Conservation (phyloP, 1,140 invertebrate species). For the Musca domestica region DNA sequence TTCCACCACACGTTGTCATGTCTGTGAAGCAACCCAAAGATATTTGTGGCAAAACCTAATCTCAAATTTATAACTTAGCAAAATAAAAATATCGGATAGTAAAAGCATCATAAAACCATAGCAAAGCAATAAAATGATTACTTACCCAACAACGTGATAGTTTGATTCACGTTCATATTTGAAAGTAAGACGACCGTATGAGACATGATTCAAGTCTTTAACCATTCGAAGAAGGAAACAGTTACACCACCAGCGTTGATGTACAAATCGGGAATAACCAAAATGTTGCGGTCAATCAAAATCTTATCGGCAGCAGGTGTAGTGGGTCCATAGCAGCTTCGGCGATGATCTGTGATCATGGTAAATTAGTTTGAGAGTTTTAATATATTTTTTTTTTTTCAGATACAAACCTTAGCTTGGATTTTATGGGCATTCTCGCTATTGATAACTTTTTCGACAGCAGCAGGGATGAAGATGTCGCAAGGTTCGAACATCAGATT, state of each 20-base stretch:
- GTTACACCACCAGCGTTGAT: constrained; percentile 99
- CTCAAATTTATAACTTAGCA: too few relatives aligned
- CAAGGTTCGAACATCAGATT: constrained; percentile 91
- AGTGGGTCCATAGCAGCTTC: constrained; percentile 98
- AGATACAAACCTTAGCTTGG: constrained; percentile 78
- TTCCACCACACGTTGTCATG: too few relatives aligned
- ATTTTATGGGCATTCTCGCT: constrained; percentile 90
- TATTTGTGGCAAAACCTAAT: too few relatives aligned
- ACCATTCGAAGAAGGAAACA: constrained; percentile 99
- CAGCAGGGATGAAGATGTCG: constrained; percentile 97
- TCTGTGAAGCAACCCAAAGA: too few relatives aligned
- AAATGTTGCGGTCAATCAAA: constrained; percentile 88
- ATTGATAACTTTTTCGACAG: constrained; percentile 94
- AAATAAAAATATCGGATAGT: too few relatives aligned
- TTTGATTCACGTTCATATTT: constrained; percentile 99
- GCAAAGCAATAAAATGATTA: constrained; percentile 24
- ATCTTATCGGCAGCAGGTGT: constrained; percentile 97
- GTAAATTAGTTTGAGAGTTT: neutral
- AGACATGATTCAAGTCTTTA: constrained; percentile 99
- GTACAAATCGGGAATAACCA: constrained; percentile 96
- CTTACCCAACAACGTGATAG: constrained; percentile 90
- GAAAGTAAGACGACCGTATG: constrained; percentile 96
- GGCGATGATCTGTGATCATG: constrained; percentile 77
- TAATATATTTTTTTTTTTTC: neutral
- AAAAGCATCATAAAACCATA: too few relatives aligned